Percentiles rank a stretch among this genome's conserved stretches.
Evolutionary conservation across 64 coral and sea anemone genomes (phyloP).

Genomic region (Pocillopora damicornis): DNA sequence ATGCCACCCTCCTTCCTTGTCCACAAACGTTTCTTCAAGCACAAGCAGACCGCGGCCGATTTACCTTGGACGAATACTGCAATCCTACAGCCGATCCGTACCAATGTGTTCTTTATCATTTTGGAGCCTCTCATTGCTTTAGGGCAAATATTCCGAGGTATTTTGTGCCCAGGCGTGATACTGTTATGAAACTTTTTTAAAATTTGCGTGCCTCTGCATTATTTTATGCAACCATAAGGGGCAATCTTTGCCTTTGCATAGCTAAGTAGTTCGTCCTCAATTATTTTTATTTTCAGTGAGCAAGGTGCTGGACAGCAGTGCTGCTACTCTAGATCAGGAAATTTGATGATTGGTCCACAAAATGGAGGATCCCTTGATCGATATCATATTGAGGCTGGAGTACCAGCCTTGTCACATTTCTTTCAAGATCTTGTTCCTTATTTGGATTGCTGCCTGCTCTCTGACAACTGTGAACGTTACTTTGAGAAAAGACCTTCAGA

Average conservation of each 20-base stretch:
- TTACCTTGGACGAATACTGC: conserved; percentile 43
- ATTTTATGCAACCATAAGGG: too few relatives aligned
- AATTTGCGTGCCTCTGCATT: too few relatives aligned
- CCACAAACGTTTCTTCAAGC: conserved; percentile 43
- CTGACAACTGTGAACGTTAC: conserved; percentile 38
- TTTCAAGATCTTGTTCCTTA: conserved; percentile 77
- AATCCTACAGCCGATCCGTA: not conserved
- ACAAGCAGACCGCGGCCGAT: conserved; percentile 41
- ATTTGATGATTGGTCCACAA: conserved; percentile 38
- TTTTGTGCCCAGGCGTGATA: too few relatives aligned
- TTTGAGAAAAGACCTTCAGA: conserved; percentile 56
- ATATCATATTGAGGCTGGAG: conserved; percentile 35
- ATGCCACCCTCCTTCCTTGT: conserved; percentile 28
- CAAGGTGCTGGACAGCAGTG: conserved; percentile 71
- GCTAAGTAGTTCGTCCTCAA: not conserved
- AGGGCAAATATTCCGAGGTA: conserved; percentile 42
- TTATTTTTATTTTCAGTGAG: not conserved
- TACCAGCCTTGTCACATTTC: conserved; percentile 58
- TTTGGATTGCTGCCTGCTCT: conserved; percentile 59
- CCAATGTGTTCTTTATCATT: conserved; percentile 21
- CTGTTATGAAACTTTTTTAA: too few relatives aligned
- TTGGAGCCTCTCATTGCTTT: conserved; percentile 29
- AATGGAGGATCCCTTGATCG: conserved; percentile 57
- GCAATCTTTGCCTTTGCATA: not conserved
- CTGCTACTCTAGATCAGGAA: conserved; percentile 62